These are phyloP conservation scores for Poeciliopsis infans DNA, from an alignment of 2,797 vertebrate species.

Conservation along the genomic window DNA sequence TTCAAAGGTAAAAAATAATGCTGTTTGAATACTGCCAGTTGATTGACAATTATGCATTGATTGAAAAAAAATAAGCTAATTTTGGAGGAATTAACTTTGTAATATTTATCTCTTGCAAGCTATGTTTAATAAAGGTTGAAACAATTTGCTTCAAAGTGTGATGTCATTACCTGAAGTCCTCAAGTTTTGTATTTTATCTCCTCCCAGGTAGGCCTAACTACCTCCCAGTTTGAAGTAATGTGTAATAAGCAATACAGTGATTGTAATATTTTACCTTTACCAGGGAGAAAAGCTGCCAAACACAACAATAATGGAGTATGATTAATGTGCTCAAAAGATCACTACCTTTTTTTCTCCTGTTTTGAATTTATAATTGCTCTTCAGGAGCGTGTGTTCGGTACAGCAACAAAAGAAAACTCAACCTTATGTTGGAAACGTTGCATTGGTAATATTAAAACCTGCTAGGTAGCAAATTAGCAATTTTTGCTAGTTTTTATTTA, in stretches of 20 bases:
- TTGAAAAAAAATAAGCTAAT: slow-evolving; percentile 95
- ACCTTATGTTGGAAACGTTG: no score
- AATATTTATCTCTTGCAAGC: slow-evolving; percentile 99
- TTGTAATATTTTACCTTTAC: background rate
- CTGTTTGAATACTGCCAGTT: slow-evolving; percentile 94
- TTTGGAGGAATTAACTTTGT: slow-evolving; percentile 99
- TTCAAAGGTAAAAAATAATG: slow-evolving; percentile 84
- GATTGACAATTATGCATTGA: slow-evolving; percentile 91
- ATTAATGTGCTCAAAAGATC: no score
- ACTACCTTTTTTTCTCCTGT: no score
- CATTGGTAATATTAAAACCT: no score
- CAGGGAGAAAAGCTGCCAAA: background rate
- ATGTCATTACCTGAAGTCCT: slow-evolving; percentile 41
- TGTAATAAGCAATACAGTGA: background rate
- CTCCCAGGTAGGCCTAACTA: background rate
- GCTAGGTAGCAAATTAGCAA: no score
- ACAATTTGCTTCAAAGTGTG: slow-evolving; percentile 87
- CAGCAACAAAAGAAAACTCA: no score
- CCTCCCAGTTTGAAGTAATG: background rate
- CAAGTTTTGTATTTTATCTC: background rate
- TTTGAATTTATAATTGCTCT: no score
- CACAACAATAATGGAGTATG: background rate
- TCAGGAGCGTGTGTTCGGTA: no score
- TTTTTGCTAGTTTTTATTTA: no score
- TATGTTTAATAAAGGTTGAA: slow-evolving; percentile 99